Conservation (phyloP, 2,888 invertebrate species). For the Hirtodrosophila duncani region DNA sequence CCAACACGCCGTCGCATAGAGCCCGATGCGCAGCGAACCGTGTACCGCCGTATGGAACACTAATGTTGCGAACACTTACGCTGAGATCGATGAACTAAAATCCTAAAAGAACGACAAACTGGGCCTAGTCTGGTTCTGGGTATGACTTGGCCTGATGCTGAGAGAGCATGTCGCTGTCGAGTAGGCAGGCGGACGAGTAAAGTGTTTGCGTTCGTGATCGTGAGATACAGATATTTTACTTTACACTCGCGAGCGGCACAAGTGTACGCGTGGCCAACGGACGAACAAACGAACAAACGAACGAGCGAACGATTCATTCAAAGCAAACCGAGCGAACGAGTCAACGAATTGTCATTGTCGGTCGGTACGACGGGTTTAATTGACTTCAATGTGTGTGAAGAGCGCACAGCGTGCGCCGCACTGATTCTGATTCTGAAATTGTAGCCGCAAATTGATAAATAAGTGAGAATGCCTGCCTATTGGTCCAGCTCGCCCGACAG, state of each 20-base stretch:
- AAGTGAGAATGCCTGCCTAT: too few relatives aligned
- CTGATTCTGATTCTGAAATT: slow-evolving; percentile 25
- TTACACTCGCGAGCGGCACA: slow-evolving; percentile 31
- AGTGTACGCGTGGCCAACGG: slow-evolving; percentile 59
- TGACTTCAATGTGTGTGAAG: slow-evolving; percentile 51
- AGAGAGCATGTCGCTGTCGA: slow-evolving; percentile 1
- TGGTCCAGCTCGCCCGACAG: too few relatives aligned
- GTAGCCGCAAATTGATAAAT: slow-evolving; percentile 56
- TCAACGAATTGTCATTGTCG: too few relatives aligned
- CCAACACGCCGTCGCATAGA: too few relatives aligned
- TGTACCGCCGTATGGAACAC: slow-evolving; percentile 20
- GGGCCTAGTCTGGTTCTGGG: slow-evolving; percentile 37
- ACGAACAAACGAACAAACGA: slow-evolving; percentile 17
- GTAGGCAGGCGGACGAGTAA: too few relatives aligned
- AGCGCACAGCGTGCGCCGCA: slow-evolving; percentile 22
- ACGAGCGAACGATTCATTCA: too few relatives aligned
- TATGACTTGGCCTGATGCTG: slow-evolving; percentile 26
- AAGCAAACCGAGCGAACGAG: too few relatives aligned
- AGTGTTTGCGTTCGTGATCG: too few relatives aligned
- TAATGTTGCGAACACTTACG: slow-evolving; percentile 74
- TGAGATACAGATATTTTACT: too few relatives aligned
- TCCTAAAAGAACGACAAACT: slow-evolving; percentile 59
- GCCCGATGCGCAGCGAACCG: too few relatives aligned
- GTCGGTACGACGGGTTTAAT: slow-evolving; percentile 66
- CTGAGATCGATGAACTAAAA: slow-evolving; percentile 78